These are phyloP conservation scores for Rhineura floridana DNA, from an alignment of 2,113 vertebrate genomes.

Conservation along the genomic window DNA sequence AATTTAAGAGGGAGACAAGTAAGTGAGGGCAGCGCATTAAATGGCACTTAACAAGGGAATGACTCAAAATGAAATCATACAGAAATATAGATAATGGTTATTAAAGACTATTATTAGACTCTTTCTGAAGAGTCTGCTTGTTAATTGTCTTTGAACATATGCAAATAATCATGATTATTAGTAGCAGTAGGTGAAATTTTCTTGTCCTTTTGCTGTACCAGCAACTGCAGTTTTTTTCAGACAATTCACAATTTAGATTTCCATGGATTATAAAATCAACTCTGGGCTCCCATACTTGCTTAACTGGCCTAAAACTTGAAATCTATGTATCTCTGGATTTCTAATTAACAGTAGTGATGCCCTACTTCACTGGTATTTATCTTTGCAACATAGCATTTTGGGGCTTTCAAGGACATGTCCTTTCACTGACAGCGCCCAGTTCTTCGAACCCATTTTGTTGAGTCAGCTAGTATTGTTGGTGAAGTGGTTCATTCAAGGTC, in stretches of 20 bases:
- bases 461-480: background rate
- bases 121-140: background rate
- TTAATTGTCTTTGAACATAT: background rate
- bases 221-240: background rate
- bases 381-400: slow-evolving; percentile 25
- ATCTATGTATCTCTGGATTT: background rate
- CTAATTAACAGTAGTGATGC: background rate
- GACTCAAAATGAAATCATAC: background rate
- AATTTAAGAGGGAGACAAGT: background rate
- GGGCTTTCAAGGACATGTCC: slow-evolving; percentile 30
- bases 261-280: background rate
- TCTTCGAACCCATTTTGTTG: background rate
- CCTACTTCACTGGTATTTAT: background rate
- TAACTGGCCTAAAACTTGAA: background rate
- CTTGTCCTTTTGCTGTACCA: background rate
- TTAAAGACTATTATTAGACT: slow-evolving; percentile 7
- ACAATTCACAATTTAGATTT: background rate
- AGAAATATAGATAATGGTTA: slow-evolving; percentile 10
- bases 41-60: background rate
- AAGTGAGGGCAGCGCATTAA: background rate
- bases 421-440: slow-evolving; percentile 22
- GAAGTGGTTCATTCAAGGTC: too few relatives aligned
- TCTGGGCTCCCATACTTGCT: background rate
- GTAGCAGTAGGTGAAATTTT: background rate
- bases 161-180: background rate